Evolutionary conservation across 2,888 invertebrate species (phyloP).

Genomic region (Caradrina clavipalpis): DNA sequence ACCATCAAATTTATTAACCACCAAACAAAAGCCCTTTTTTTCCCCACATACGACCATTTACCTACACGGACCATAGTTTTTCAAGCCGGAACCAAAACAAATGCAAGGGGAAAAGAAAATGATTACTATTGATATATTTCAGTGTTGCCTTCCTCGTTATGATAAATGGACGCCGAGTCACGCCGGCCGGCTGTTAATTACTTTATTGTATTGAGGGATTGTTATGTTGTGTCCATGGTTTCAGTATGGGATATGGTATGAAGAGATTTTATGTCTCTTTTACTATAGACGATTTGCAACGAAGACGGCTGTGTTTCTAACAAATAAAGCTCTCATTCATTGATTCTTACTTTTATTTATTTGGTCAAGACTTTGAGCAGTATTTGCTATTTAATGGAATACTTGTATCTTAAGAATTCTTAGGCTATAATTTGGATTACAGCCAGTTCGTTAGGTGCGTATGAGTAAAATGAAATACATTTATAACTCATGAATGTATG

Average conservation of each 20-base stretch:
- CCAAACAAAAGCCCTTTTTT: neutral
- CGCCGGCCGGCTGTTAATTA: slow-evolving; percentile 53
- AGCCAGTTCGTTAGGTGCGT: too few relatives aligned
- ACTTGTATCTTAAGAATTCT: too few relatives aligned
- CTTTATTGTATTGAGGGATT: slow-evolving; percentile 54
- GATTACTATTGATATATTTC: slow-evolving; percentile 60
- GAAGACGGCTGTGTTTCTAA: too few relatives aligned
- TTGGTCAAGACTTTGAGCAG: too few relatives aligned
- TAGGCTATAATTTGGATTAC: too few relatives aligned
- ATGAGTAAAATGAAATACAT: too few relatives aligned
- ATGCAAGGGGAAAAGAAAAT: slow-evolving; percentile 40
- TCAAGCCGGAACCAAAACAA: slow-evolving; percentile 33
- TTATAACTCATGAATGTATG: too few relatives aligned
- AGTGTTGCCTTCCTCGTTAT: slow-evolving; percentile 45
- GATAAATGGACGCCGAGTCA: slow-evolving; percentile 56
- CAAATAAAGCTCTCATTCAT: too few relatives aligned
- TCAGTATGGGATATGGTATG: neutral
- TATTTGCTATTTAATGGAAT: too few relatives aligned
- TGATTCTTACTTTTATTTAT: too few relatives aligned
- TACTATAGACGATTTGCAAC: too few relatives aligned
- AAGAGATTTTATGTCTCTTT: neutral
- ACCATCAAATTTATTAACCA: neutral
- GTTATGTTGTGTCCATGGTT: slow-evolving; percentile 20
- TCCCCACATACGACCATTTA: slow-evolving; percentile 1
- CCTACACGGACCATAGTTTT: slow-evolving; percentile 8